Base-by-base conservation (phyloP, 2,797 vertebrate genomes). In the Poeciliopsis infans region DNA sequence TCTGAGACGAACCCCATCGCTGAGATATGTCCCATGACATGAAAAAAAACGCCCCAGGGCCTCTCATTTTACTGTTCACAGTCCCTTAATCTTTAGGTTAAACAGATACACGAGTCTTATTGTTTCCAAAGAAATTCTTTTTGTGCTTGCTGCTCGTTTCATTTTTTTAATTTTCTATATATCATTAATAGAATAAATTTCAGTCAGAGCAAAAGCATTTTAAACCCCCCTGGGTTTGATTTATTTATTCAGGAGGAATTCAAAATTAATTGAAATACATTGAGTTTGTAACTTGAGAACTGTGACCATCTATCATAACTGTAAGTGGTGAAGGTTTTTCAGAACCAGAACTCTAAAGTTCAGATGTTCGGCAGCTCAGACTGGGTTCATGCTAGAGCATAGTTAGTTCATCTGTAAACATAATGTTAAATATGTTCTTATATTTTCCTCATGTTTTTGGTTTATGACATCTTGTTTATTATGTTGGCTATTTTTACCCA, bases 1-100 rank as follows among this genome's bases (percentile, higher is more conserved):
- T 99, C 95, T 99, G 94, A 95, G 82, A 39, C n/a, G 0, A 20
- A 36, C 0, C 28, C 4, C 0, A 3, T 5, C 31, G 0, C 4
- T 20, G 3, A 64, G 0, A 53, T 0, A 86, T 85, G 81, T 87
- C 88, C 72, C 55, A 41, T 49, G 43, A 84, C 76, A 71, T 43
- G 6, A 57, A 74, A 69, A 69, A 72, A 68, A 46, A 1, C 0
- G 1, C 12, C 7, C 64, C 8, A 6, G 66, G 12, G 23, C 7
- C 2, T 25, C 25, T 39, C 39, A 7, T 28, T 23, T 39, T 51
- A 74, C 23, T 7, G 31, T 55, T 13, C 39, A 25, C 33, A 6
- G 18, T 39, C 23, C 11, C 25, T 13, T 39, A 74, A 13, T 51
- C 3, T 74, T 53, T 23, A 55, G 72, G 33, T 73, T 53, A 28